Percentiles rank a stretch among this genome's conserved stretches.
Conservation (phyloP, 92 coral and sea anemone species). For the Pocillopora grandis region DNA sequence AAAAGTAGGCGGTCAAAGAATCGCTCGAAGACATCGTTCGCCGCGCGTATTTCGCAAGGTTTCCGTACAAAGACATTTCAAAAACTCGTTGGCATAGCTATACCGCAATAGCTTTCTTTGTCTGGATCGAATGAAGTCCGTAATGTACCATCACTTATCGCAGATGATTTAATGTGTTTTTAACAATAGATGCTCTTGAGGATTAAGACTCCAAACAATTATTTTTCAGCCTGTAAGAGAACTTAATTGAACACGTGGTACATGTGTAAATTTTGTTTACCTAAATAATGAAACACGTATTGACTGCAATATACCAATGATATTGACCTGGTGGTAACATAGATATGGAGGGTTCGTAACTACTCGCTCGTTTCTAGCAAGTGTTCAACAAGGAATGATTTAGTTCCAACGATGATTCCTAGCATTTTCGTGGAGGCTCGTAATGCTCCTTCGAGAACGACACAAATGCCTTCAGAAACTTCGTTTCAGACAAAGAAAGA, state of each 20-base stretch:
- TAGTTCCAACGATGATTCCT: background rate
- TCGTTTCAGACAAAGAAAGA: slow-evolving; percentile 48
- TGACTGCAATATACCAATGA: background rate
- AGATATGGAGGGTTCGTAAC: background rate
- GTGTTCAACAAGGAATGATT: background rate
- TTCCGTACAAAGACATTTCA: background rate
- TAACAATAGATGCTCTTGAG: background rate
- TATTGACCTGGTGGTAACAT: background rate
- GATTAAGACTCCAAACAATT: background rate
- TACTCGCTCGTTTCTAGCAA: background rate
- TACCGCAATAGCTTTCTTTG: background rate
- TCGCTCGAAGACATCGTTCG: background rate
- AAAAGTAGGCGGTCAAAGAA: background rate
- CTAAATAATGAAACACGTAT: background rate
- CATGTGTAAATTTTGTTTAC: slow-evolving; percentile 14
- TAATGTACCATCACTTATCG: background rate
- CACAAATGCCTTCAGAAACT: slow-evolving; percentile 3
- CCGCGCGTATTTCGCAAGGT: background rate
- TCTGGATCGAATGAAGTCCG: background rate
- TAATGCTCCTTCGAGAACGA: background rate
- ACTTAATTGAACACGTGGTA: slow-evolving; percentile 18
- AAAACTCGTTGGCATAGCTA: background rate
- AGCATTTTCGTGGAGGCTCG: background rate
- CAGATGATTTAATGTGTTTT: background rate
- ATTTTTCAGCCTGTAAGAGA: background rate